Base-by-base conservation (phyloP, 2,888 invertebrate species). In the Cephus spinipes region DNA sequence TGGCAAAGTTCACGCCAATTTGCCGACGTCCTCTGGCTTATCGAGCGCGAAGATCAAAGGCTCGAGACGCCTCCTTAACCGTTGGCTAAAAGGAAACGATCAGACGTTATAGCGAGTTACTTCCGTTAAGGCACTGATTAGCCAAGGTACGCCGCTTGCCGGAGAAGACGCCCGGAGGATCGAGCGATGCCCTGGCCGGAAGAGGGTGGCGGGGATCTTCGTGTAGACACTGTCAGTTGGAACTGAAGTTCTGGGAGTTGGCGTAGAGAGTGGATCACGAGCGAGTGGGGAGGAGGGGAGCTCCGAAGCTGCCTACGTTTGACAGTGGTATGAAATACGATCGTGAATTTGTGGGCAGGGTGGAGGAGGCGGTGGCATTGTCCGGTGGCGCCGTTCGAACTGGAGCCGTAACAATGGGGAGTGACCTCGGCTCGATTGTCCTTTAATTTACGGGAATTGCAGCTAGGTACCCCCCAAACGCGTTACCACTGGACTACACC, bases 381-480 rank as follows among this genome's bases (percentile, higher is more conserved):
- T 85, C 85, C 85, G 86, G 82, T 83, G 80, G 84, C 84, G 82
- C 83, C 82, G 85, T 83, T 85, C 83, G 82, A 84, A 84, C 82
- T 84, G 83, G 83, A 84, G 85, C 85, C 81, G 85, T 85, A 88
- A 87, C 87, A 89, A 88, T 87, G 80, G 85, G 84, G 84, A 86
- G 84, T 87, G 87, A 88, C 87, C 87, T 87, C 85, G 85, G 84
- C 87, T 87, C 89, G 88, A 89, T 89, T 89, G 89, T 89, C 88
- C 89, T 89, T 88, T 88, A 89, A 89, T 89, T 89, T 89, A 89
- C 87, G 89, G 86, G 87, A 88, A 88, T 88, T 85, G 85, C 88
- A 81, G 84, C 74, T 23, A 55, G 55, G 55, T 55, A 23, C 77
- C 78, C 77, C 77, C 79, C 79, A 76, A 74, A 55, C 55, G 55